A percentile compares a stretch with the other conserved stretches of the same genome.
Evolutionary conservation across 2,797 vertebrate genomes (phyloP).

Genomic region (Pantherophis vulpinus): DNA sequence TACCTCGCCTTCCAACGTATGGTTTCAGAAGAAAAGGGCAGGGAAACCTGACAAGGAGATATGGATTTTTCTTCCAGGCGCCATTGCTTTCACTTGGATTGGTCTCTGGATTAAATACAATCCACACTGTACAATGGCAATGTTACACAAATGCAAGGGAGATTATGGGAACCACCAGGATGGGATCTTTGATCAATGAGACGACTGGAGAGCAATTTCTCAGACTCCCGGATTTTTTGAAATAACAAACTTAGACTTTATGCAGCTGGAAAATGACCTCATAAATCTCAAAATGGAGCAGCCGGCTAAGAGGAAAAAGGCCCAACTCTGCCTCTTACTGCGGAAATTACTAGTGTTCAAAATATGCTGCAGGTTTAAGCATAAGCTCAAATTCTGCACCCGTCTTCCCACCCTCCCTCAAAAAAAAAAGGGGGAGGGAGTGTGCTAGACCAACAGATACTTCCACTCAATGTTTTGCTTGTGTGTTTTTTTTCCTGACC

Average conservation of each 20-base stretch:
- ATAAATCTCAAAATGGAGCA: neutral
- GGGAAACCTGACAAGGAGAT: slow-evolving; percentile 44
- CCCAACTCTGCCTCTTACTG: no score
- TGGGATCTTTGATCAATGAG: neutral
- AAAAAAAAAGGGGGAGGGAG: fast-evolving
- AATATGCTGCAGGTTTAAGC: neutral
- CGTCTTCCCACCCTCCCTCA: neutral
- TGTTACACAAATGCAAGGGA: neutral
- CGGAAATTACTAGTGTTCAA: neutral
- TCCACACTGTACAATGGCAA: neutral
- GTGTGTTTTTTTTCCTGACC: neutral
- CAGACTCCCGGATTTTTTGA: neutral
- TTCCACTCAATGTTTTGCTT: neutral
- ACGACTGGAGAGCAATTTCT: neutral
- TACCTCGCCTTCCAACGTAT: slow-evolving; percentile 56
- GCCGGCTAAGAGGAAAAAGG: neutral
- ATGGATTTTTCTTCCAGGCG: slow-evolving; percentile 44
- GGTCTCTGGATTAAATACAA: slow-evolving; percentile 8
- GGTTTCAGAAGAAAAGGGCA: slow-evolving; percentile 53
- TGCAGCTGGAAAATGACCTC: neutral
- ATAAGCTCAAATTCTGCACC: neutral
- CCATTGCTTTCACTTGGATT: slow-evolving; percentile 17
- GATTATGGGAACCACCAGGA: neutral
- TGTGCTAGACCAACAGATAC: neutral
- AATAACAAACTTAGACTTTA: neutral